Evolutionary conservation across 2,888 invertebrate genomes (phyloP).

Genomic region (Trypoxylon attenuatum): DNA sequence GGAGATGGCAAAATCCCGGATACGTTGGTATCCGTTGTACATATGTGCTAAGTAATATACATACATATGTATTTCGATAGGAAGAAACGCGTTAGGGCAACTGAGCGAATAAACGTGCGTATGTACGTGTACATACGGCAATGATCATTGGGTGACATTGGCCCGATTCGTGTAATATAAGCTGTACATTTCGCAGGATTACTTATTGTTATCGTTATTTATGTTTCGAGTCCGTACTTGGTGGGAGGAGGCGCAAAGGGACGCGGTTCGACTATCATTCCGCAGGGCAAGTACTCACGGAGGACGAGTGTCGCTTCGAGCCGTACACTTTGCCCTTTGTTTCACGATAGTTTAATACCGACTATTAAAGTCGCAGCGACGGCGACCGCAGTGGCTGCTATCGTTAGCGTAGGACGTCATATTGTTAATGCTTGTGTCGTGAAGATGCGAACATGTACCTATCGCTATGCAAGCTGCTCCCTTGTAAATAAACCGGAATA

Average conservation of each 20-base stretch:
- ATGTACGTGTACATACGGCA: slow-evolving; percentile 30
- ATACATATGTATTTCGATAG: slow-evolving; percentile 32
- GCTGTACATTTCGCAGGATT: slow-evolving; percentile 70
- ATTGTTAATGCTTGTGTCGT: slow-evolving; percentile 69
- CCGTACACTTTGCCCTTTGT: slow-evolving; percentile 45
- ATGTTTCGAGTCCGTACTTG: slow-evolving; percentile 61
- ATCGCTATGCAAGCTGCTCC: slow-evolving; percentile 66
- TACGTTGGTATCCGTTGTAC: no score
- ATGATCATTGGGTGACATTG: slow-evolving; percentile 48
- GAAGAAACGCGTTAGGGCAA: no score
- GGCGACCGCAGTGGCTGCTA: no score
- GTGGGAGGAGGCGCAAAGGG: not conserved
- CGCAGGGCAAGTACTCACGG: no score
- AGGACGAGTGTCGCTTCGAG: not conserved
- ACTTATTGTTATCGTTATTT: slow-evolving; percentile 72
- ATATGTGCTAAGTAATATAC: no score
- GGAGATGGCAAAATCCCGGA: no score
- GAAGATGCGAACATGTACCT: slow-evolving; percentile 59
- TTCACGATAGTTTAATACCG: slow-evolving; percentile 44
- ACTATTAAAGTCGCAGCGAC: slow-evolving; percentile 63
- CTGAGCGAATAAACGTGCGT: no score
- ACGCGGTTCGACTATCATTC: no score
- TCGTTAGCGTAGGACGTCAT: slow-evolving; percentile 68
- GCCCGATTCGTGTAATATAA: slow-evolving; percentile 67
- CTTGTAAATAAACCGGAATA: slow-evolving; percentile 68